Conservation (phyloP, 64 coral and sea anemone genomes). For the Hydrozoanthus tunicans region DNA sequence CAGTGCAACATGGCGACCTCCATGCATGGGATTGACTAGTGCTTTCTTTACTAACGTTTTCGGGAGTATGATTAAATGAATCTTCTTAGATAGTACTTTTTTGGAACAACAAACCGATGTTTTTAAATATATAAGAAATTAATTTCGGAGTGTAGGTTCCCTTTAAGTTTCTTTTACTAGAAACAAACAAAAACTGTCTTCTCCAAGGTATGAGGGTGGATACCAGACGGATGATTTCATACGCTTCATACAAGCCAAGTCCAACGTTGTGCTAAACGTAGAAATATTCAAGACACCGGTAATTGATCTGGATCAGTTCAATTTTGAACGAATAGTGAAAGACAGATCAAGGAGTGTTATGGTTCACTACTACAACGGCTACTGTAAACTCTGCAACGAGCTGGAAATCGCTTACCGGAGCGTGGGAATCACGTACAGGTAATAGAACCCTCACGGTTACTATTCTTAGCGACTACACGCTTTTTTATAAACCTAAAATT, state of each 20-base stretch:
- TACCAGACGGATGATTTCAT: constrained; percentile 68
- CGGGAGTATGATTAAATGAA: too few relatives aligned
- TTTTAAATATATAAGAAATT: too few relatives aligned
- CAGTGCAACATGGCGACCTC: too few relatives aligned
- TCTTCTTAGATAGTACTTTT: too few relatives aligned
- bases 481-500: too few relatives aligned
- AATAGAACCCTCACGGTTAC: neutral
- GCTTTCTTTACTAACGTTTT: too few relatives aligned
- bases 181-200: too few relatives aligned
- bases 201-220: constrained; percentile 72
- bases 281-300: constrained; percentile 79
- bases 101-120: too few relatives aligned
- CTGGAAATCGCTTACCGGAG: constrained; percentile 60
- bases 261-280: constrained; percentile 60
- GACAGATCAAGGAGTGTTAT: constrained; percentile 79
- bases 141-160: too few relatives aligned
- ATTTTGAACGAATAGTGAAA: constrained; percentile 93
- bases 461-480: too few relatives aligned
- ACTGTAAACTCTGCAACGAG: constrained; percentile 77
- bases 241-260: constrained; percentile 74
- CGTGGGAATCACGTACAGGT: constrained; percentile 64
- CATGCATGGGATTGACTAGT: too few relatives aligned
- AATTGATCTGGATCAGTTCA: constrained; percentile 76
- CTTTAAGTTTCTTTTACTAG: too few relatives aligned
- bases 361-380: constrained; percentile 81